Conservation (phyloP, 1,140 invertebrate species). For the Ceratosolen solmsi region DNA sequence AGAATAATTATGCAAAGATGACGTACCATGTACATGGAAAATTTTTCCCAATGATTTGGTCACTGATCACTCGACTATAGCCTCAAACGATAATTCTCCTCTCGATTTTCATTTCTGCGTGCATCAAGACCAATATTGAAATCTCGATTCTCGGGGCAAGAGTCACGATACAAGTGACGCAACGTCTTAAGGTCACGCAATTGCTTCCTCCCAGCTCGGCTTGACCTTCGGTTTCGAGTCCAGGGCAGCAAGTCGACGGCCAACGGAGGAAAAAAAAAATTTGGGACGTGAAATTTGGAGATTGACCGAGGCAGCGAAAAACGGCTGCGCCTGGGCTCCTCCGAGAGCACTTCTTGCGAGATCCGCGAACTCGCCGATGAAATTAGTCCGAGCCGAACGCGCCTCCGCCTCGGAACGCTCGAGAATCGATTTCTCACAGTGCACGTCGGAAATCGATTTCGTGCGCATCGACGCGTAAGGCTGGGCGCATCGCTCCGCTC, state of each 20-base stretch:
- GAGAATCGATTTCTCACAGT: conserved; percentile 45
- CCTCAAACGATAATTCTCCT: no score
- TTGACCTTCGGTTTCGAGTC: background rate
- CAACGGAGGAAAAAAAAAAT: conserved; percentile 19
- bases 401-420: background rate
- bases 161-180: background rate
- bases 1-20: no score
- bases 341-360: background rate
- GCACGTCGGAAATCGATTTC: conserved; percentile 41
- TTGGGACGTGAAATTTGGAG: conserved; percentile 29
- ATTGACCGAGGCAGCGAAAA: background rate
- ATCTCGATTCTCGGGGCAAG: background rate
- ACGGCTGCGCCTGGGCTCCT: background rate
- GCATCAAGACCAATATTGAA: background rate
- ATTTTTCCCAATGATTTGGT: no score
- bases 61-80: no score
- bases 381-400: background rate
- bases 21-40: no score
- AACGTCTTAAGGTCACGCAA: conserved; percentile 5
- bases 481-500: background rate
- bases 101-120: background rate
- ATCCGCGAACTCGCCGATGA: background rate
- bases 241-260: background rate
- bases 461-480: conserved; percentile 28
- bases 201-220: background rate